Evolutionary conservation across 2,113 vertebrate species (phyloP).

Genomic region (Polyodon spathula): DNA sequence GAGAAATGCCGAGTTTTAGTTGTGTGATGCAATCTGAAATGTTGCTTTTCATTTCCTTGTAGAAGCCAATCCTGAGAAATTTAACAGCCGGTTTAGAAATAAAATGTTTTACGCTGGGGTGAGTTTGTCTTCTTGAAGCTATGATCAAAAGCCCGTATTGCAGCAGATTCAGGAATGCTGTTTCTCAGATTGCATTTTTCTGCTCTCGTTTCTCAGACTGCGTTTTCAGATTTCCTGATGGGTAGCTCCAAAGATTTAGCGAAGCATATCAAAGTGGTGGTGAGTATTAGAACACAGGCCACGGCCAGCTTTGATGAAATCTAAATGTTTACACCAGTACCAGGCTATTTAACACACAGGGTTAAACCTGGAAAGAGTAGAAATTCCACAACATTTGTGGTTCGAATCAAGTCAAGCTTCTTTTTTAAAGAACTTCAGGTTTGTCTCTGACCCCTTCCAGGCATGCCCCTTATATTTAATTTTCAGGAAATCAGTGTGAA

Average conservation of each 20-base stretch:
- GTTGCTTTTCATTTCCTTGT: conserved; percentile 23
- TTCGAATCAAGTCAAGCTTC: background rate
- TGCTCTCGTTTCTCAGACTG: conserved; percentile 63
- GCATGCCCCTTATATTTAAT: background rate
- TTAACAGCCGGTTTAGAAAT: conserved; percentile 90
- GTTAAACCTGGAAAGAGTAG: background rate
- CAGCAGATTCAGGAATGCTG: no score
- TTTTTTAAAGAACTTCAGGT: background rate
- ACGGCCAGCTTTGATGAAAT: no score
- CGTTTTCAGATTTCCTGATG: conserved; percentile 88
- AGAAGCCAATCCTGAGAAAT: conserved; percentile 96
- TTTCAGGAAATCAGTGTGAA: no score
- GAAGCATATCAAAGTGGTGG: conserved; percentile 85
- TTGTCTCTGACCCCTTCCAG: background rate
- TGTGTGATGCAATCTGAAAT: conserved; percentile 12
- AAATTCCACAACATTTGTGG: no score
- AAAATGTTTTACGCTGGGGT: conserved; percentile 98
- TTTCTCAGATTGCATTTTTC: background rate
- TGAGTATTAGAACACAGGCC: conserved; percentile 44
- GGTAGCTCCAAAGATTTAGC: conserved; percentile 89
- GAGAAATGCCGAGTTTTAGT: background rate
- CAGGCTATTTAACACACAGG: background rate
- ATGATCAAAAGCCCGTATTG: background rate
- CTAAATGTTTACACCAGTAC: no score
- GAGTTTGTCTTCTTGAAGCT: conserved; percentile 38